phyloP scores from a whole-genome alignment of 2,113 vertebrate species.

The Melanostigma gelatinosum region DNA sequence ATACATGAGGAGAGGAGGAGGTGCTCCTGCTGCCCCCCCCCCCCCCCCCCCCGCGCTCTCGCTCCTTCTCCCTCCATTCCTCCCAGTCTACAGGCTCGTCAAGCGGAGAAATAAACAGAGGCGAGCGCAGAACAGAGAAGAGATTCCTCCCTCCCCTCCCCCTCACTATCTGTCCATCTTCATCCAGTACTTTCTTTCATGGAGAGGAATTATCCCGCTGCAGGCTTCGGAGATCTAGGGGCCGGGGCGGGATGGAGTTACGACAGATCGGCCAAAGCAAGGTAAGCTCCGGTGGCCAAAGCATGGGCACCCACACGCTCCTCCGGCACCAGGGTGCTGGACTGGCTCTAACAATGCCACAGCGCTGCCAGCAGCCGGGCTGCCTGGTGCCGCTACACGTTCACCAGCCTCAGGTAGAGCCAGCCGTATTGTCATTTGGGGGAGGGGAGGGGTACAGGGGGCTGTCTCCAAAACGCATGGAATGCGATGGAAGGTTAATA shows the following conservation, averaged over 20 bases:
- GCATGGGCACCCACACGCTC: constrained; percentile 35
- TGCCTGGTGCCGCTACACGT: constrained; percentile 44
- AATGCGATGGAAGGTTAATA: constrained; percentile 80
- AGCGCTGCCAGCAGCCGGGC: constrained; percentile 17
- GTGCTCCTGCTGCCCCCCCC: constrained; percentile 59
- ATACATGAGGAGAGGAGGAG: constrained; percentile 63
- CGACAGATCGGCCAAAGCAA: constrained; percentile 91
- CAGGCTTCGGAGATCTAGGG: constrained; percentile 91
- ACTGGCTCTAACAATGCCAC: constrained; percentile 68
- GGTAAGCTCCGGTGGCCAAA: constrained; percentile 80
- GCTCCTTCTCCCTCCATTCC: constrained; percentile 64
- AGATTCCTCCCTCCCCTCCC: constrained; percentile 73
- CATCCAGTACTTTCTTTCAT: constrained; percentile 84
- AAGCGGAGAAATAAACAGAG: constrained; percentile 85
- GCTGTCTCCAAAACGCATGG: constrained; percentile 80
- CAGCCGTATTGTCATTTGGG: constrained; percentile 72
- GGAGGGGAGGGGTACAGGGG: constrained; percentile 43
- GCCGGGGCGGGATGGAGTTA: constrained; percentile 92
- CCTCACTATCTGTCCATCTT: constrained; percentile 80
- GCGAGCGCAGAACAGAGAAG: constrained; percentile 72
- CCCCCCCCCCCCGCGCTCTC: constrained; percentile 22
- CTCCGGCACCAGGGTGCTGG: constrained; percentile 42
- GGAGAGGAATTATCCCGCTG: constrained; percentile 93
- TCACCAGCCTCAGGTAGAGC: constrained; percentile 66
- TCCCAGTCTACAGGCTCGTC: constrained; percentile 82